Conservation (phyloP, 1,140 invertebrate species). For the Macrotrachela quadricornifera region DNA sequence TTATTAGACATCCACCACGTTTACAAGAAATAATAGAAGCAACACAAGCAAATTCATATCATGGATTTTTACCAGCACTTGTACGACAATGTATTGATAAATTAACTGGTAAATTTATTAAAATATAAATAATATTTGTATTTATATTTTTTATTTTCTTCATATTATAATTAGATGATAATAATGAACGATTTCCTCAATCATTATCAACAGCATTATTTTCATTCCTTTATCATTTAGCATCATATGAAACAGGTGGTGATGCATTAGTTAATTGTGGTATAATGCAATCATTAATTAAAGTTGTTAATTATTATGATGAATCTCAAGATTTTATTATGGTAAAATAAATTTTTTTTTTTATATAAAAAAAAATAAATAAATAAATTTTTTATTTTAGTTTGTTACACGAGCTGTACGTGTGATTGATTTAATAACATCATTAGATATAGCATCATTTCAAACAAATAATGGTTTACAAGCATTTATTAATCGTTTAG, state of each 20-base stretch:
- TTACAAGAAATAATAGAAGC: slow-evolving; percentile 58
- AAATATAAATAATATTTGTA: no score
- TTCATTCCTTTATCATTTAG: slow-evolving; percentile 70
- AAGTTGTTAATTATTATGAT: slow-evolving; percentile 68
- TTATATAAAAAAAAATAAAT: no score
- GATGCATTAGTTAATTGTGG: slow-evolving; percentile 67
- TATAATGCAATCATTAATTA: slow-evolving; percentile 71
- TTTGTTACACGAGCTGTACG: slow-evolving; percentile 72
- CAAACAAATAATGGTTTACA: slow-evolving; percentile 57
- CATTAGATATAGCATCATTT: slow-evolving; percentile 71
- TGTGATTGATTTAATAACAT: slow-evolving; percentile 74
- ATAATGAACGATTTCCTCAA: slow-evolving; percentile 41
- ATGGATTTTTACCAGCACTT: slow-evolving; percentile 62
- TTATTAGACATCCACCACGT: no score
- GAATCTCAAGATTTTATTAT: slow-evolving; percentile 57
- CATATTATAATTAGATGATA: slow-evolving; percentile 18
- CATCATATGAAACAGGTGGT: slow-evolving; percentile 59
- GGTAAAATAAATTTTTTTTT: no score
- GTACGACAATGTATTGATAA: slow-evolving; percentile 31
- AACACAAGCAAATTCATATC: slow-evolving; percentile 66
- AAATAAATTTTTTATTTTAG: no score
- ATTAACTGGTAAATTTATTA: neutral
- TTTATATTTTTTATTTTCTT: no score
- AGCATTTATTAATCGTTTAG: slow-evolving; percentile 37
- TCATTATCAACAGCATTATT: slow-evolving; percentile 65